Evolutionary conservation across 2,113 vertebrate genomes (phyloP), one percentile per base, ranked within the genome.

Genomic region (Lasiurus cinereus): DNA sequence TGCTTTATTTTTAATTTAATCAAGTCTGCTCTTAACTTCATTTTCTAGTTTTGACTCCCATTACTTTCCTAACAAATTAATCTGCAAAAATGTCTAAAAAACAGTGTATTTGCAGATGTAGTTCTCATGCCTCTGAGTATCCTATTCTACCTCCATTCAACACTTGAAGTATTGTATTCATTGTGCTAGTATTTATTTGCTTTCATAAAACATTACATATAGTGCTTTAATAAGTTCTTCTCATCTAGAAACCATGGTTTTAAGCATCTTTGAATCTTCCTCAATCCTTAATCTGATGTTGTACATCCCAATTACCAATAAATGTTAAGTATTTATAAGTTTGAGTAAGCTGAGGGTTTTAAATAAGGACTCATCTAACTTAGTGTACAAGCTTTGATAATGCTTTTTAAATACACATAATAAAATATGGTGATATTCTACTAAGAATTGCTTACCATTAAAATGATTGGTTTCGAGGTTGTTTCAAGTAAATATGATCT

Each of bases 191-290:
- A 86, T 29, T 66, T 33, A n/a, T 31, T 78, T 83, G 21, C 36
- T 62, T 36, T 9, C n/a, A 24, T 64, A 64, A 64, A 39, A 70
- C 43, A 54, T 18, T 88, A 88, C 14, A 29, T 43, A 70, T 3
- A 85, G 24, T 43, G 33, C 52, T 59, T 31, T 56, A 4, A 69
- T 69, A 74, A 92, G 82, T 85, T 72, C 14, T 73, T 56, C 54
- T 91, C 29, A 79, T 79, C 33, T 91, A 52, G 66, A 79, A 91
- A 76, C 19, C 22, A 54, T 50, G n/a, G 27, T 76, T 90, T 93
- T 69, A 93, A 84, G 22, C 8, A 83, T 39, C 62, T 83, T 56
- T 77, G 13, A 69, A n/a, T 39, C 33, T 95, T 90, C 36, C 76
- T 83, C 77, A 89, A 6, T 86, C 87, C 48, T 62, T 59, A 78